Conservation (phyloP, 2,888 invertebrate genomes). For the Stramonita haemastoma region DNA sequence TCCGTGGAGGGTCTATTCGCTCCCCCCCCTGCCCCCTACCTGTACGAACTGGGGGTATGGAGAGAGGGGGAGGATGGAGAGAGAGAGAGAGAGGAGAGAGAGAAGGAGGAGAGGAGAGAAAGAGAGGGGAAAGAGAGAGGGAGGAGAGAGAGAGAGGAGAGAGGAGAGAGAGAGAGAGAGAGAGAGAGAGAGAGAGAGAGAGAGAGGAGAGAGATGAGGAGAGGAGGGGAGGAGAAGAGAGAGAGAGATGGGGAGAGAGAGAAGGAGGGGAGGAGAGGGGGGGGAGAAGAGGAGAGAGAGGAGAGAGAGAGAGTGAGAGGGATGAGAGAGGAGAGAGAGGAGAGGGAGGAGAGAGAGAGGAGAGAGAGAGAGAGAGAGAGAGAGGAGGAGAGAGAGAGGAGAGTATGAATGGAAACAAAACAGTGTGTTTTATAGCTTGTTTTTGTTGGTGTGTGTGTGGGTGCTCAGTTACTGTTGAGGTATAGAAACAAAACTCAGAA, state of each 20-base stretch:
- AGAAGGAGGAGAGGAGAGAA: too few relatives aligned
- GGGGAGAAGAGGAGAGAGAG: background rate
- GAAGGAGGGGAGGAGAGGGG: background rate
- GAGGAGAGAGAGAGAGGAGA: background rate
- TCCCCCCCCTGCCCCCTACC: too few relatives aligned
- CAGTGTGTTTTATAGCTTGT: background rate
- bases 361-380: slow-evolving; percentile 9
- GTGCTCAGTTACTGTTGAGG: background rate
- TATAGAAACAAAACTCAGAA: background rate
- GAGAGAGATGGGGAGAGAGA: background rate
- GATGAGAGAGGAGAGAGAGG: too few relatives aligned
- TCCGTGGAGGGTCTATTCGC: too few relatives aligned
- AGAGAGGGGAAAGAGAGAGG: background rate
- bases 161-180: background rate
- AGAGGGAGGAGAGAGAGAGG: background rate
- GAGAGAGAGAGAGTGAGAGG: slow-evolving; percentile 5
- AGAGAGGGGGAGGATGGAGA: slow-evolving; percentile 33
- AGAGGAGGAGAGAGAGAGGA: background rate
- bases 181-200: background rate
- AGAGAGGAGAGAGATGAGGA: background rate
- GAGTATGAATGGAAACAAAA: background rate
- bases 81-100: slow-evolving; percentile 27
- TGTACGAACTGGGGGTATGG: too few relatives aligned
- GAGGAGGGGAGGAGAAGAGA: background rate
- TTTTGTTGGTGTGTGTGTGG: background rate